Conservation (phyloP, 2,113 vertebrate genomes). For the Paramormyrops kingsleyae region DNA sequence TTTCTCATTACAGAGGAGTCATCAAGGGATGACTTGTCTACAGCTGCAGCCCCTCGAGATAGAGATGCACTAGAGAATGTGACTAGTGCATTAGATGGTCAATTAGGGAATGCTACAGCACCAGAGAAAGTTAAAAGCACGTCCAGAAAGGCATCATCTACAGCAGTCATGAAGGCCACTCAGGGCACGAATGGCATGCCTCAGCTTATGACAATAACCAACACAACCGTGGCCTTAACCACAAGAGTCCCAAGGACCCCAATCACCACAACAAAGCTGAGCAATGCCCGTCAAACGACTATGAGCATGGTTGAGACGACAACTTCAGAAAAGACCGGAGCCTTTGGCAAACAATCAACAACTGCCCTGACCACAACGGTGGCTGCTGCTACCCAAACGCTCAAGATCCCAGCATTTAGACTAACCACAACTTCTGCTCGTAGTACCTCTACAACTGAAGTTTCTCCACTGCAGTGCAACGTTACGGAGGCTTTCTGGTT, state of each 20-base stretch:
- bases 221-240: slow-evolving; percentile 46
- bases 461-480: slow-evolving; percentile 74
- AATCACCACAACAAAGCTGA: slow-evolving; percentile 61
- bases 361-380: slow-evolving; percentile 57
- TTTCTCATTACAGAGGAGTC: slow-evolving; percentile 51
- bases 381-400: slow-evolving; percentile 60
- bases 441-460: slow-evolving; percentile 66
- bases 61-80: slow-evolving; percentile 57
- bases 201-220: slow-evolving; percentile 51
- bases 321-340: slow-evolving; percentile 30
- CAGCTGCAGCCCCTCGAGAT: slow-evolving; percentile 57
- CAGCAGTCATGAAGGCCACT: slow-evolving; percentile 50
- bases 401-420: slow-evolving; percentile 55
- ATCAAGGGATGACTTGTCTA: slow-evolving; percentile 44
- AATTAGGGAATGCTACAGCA: slow-evolving; percentile 33
- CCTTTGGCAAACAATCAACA: slow-evolving; percentile 59
- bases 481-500: slow-evolving; percentile 81
- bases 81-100: slow-evolving; percentile 47
- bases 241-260: slow-evolving; percentile 49
- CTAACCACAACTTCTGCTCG: slow-evolving; percentile 50
- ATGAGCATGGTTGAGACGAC: slow-evolving; percentile 42
- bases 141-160: slow-evolving; percentile 44
- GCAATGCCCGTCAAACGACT: slow-evolving; percentile 41
- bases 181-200: slow-evolving; percentile 44
- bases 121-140: slow-evolving; percentile 35